Conservation (phyloP, 92 coral and sea anemone genomes). For the Muricea muricata region DNA sequence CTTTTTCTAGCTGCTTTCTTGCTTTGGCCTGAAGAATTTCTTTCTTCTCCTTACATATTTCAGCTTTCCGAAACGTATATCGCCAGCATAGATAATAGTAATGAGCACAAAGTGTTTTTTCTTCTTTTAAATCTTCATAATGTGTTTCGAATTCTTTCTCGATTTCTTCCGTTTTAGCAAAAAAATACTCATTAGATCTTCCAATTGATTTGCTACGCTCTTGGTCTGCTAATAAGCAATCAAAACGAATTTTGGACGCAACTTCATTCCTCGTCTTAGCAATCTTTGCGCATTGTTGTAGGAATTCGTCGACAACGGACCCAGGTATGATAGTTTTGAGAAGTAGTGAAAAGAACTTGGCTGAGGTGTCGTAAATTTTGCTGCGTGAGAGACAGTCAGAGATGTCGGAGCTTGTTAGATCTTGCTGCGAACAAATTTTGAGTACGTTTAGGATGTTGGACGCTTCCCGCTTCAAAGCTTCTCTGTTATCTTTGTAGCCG, state of each 20-base stretch:
- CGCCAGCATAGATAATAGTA: neutral
- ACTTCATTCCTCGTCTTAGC: neutral
- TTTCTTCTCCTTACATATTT: neutral
- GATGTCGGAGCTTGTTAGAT: neutral
- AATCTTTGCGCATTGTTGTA: neutral
- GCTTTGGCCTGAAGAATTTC: neutral
- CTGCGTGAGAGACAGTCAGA: slow-evolving; percentile 4
- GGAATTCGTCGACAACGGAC: neutral
- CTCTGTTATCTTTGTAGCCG: neutral
- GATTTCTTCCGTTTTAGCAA: neutral
- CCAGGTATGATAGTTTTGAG: neutral
- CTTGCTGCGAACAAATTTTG: neutral
- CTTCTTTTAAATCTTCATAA: neutral
- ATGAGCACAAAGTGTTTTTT: neutral
- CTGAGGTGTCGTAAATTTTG: slow-evolving; percentile 7
- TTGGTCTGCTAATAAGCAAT: slow-evolving; percentile 10
- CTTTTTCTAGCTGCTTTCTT: neutral
- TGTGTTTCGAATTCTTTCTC: neutral
- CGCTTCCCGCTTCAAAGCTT: neutral
- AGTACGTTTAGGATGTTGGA: neutral
- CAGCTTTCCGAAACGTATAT: neutral
- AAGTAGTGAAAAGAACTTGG: neutral
- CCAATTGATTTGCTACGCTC: neutral
- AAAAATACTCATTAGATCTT: neutral
- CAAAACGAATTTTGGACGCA: neutral